These are phyloP conservation scores for Propithecus perrieri DNA, from an alignment of 2,797 vertebrate genomes.

Conservation along the genomic window DNA sequence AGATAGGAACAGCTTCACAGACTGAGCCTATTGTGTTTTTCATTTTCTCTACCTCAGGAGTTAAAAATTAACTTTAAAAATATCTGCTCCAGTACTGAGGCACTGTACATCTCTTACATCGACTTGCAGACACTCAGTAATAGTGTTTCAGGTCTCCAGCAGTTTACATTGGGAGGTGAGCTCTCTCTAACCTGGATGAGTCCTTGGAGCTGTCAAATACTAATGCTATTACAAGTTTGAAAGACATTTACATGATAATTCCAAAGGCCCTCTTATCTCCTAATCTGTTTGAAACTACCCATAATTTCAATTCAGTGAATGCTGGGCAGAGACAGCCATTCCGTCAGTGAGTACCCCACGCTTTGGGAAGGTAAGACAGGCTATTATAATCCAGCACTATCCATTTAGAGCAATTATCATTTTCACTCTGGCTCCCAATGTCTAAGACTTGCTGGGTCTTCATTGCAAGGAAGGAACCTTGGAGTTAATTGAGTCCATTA, in stretches of 20 bases:
- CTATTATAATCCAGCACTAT: neutral
- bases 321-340: neutral
- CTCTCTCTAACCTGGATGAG: neutral
- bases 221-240: neutral
- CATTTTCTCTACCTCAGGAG: neutral
- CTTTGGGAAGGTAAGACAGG: neutral
- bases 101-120: neutral
- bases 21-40: neutral
- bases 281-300: neutral
- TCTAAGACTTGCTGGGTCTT: conserved; percentile 16
- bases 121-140: neutral
- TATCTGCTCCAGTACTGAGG: neutral
- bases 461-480: neutral
- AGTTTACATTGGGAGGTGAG: neutral
- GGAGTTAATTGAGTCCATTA: conserved; percentile 18
- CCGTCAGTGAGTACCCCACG: neutral
- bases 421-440: neutral
- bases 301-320: conserved; percentile 8
- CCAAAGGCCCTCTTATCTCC: neutral
- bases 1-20: neutral
- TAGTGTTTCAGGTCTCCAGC: neutral
- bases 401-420: neutral
- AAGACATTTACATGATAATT: conserved; percentile 12
- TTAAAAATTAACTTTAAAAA: conserved; percentile 43
- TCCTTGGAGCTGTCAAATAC: neutral